A percentile compares a stretch with the other conserved stretches of the same genome.
These are phyloP conservation scores for Chrysaora quinquecirrha DNA, from an alignment of 30 jellyfish, hydroid and myxozoan species.

Conservation along the genomic window DNA sequence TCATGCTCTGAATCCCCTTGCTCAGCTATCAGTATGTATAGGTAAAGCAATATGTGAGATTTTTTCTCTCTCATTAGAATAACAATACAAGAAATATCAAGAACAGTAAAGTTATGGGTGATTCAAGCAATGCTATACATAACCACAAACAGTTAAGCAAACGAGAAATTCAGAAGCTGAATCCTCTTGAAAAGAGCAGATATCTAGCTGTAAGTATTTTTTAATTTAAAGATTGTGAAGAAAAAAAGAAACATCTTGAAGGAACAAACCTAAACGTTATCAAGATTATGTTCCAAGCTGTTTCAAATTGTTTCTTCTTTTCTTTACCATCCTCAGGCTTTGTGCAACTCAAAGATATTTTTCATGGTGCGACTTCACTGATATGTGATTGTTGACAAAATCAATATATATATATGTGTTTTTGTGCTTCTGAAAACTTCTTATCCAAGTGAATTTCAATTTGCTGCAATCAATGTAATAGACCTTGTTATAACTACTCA, in stretches of 20 bases:
- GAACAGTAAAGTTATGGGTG: background rate
- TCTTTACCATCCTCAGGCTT: background rate
- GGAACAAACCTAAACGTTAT: background rate
- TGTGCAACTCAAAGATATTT: too few species aligned
- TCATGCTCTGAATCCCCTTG: too few species aligned
- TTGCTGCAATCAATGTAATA: too few species aligned
- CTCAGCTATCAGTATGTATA: too few species aligned
- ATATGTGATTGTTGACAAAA: too few species aligned
- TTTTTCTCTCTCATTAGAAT: too few species aligned
- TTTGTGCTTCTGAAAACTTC: too few species aligned
- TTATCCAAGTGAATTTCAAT: too few species aligned
- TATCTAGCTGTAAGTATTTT: conserved; percentile 71
- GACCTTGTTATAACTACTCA: too few species aligned
- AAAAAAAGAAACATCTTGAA: background rate
- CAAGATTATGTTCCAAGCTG: background rate
- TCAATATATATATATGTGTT: too few species aligned
- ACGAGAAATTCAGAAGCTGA: conserved; percentile 56
- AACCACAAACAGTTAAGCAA: conserved; percentile 74
- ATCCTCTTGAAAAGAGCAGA: conserved; percentile 60
- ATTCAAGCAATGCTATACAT: background rate
- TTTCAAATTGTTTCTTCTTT: background rate
- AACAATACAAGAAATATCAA: background rate
- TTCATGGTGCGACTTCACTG: too few species aligned
- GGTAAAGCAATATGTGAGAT: too few species aligned
- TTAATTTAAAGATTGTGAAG: background rate